phyloP scores from a whole-genome alignment of 2,797 vertebrate species.

The Girardinus metallicus region DNA sequence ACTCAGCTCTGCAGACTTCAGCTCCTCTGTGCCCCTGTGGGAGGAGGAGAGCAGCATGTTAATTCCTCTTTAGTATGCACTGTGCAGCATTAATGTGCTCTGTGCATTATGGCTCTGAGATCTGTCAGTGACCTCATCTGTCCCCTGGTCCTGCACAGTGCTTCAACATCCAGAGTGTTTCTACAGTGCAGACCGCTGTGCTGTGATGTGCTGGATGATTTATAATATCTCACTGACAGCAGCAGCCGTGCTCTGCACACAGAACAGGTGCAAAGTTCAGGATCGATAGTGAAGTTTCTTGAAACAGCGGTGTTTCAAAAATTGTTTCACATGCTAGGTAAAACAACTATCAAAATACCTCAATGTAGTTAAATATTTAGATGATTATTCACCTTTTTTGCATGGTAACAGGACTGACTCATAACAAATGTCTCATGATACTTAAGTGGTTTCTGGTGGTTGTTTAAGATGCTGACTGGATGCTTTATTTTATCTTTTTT shows the following conservation, averaged over 20 bases:
- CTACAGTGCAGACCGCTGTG: slow-evolving; percentile 5
- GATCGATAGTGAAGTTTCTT: not conserved
- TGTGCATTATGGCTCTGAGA: slow-evolving; percentile 29
- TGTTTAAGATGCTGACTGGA: not conserved
- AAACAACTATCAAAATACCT: not conserved
- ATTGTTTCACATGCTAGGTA: not conserved
- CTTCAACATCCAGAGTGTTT: slow-evolving; percentile 9
- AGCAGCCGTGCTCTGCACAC: not conserved
- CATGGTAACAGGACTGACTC: not conserved
- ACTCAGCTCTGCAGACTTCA: slow-evolving; percentile 23
- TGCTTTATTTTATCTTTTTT: not conserved
- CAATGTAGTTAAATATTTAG: not conserved
- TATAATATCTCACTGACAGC: not conserved
- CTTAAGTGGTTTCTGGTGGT: not conserved
- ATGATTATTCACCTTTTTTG: not conserved
- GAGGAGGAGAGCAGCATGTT: slow-evolving; percentile 24
- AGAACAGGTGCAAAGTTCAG: not conserved
- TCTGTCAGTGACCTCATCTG: slow-evolving; percentile 32
- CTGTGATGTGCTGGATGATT: slow-evolving; percentile 5
- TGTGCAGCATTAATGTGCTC: slow-evolving; percentile 29
- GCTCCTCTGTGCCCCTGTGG: slow-evolving; percentile 1
- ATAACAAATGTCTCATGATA: not conserved
- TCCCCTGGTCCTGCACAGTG: slow-evolving; percentile 13
- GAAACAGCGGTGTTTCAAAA: not conserved
- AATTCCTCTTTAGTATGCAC: slow-evolving; percentile 43